Base-by-base conservation (phyloP, 2,888 invertebrate species). In the Euproctis similis region DNA sequence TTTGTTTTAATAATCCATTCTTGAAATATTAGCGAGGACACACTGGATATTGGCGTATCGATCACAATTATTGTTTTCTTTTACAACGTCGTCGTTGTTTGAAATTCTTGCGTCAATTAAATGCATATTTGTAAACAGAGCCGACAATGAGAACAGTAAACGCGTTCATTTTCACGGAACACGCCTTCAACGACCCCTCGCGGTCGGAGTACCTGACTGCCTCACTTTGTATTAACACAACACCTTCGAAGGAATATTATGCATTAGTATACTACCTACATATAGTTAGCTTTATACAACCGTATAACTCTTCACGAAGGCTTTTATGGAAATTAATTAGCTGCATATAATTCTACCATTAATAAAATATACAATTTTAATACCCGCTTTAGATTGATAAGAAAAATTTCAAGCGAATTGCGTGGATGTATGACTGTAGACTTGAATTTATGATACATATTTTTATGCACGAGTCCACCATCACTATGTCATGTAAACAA, bases 21-120 rank as follows among this genome's bases (percentile, higher is more conserved):
- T n/a, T n/a, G n/a, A n/a, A n/a, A n/a, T n/a, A n/a, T n/a, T n/a
- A n/a, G n/a, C n/a, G n/a, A n/a, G n/a, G n/a, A n/a, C n/a, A n/a
- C n/a, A n/a, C n/a, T n/a, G n/a, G n/a, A n/a, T n/a, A n/a, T n/a
- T n/a, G n/a, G n/a, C n/a, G n/a, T n/a, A n/a, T n/a, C n/a, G n/a
- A n/a, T 46, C 49, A 51, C 53, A 39, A 38, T 35, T 41, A 51
- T 54, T 69, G 73, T 74, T 76, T 75, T 69, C 68, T 60, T 68
- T 68, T 58, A 52, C 63, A 53, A 54, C 51, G 59, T 34, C 60
- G 44, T 34, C 60, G 44, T 42, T 77, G 77, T 74, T 78, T 75
- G 62, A 60, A 70, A 81, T 77, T 77, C 74, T 59, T 65, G 52
- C 54, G 67, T 71, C 72, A 76, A 75, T 76, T 78, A 75, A 72